Evolutionary conservation across 2,113 vertebrate genomes (phyloP).

Genomic region (Micronisus gabar): DNA sequence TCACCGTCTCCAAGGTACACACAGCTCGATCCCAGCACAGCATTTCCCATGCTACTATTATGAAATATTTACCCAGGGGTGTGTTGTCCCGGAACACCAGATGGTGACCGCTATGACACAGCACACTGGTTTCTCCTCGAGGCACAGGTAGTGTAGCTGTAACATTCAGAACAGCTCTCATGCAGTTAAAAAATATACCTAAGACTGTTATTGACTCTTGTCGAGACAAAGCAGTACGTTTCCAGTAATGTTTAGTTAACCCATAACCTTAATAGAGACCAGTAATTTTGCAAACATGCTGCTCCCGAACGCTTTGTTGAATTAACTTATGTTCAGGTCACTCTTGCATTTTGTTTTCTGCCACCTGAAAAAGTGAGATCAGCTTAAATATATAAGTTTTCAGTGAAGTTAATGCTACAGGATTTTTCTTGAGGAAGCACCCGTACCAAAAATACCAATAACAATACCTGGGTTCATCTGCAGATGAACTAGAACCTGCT

Average conservation of each 20-base stretch:
- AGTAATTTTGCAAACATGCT: not conserved
- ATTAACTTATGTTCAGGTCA: not conserved
- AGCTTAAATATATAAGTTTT: not conserved
- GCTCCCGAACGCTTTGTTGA: constrained; percentile 6
- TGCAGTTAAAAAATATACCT: not conserved
- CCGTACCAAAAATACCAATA: not conserved
- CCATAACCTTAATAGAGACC: not conserved
- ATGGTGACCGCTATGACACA: not conserved
- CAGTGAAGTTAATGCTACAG: not conserved
- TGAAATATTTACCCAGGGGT: not conserved
- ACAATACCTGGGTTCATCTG: not conserved
- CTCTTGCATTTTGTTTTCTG: not conserved
- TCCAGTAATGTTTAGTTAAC: not conserved
- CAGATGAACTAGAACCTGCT: not conserved
- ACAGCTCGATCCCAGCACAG: not conserved
- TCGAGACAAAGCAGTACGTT: not conserved
- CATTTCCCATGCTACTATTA: not conserved
- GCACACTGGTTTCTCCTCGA: not conserved
- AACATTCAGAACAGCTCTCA: not conserved
- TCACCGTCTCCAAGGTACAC: constrained; percentile 89
- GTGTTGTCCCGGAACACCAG: rapidly evolving
- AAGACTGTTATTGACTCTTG: not conserved
- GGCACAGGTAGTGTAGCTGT: not conserved
- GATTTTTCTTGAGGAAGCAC: not conserved
- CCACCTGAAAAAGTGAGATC: not conserved